Evolutionary conservation across 1,140 invertebrate species (phyloP), one percentile per base, ranked within the genome.

Genomic region (Leptoteleia sp.): DNA sequence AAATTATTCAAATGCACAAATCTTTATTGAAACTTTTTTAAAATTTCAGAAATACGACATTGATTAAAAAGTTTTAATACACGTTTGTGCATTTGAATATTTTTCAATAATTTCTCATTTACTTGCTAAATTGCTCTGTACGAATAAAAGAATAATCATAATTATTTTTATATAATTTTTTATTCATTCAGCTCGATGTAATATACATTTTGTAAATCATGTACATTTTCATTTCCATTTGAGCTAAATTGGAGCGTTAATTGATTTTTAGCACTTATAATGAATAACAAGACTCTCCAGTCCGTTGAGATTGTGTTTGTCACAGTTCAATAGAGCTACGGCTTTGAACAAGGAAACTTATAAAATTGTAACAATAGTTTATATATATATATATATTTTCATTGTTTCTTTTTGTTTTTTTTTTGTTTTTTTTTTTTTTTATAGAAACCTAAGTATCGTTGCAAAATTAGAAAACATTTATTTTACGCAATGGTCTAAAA

Each of bases 171-270:
- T 6, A 17, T 6, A 37, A 25, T 25, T 61, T 47, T 61, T 61
- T 61, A 61, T 61, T 61, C 47, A 61, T 25, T 47, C 19, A 27
- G 3, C 42, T 42, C 35, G 25, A 57, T 57, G 19, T 13, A 12
- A 61, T 61, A 37, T 37, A 61, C 57, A 61, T 3, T 27, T 4
- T 13, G 42, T 27, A 61, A 61, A 61, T 25, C 29, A 61, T 47
- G 12, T 35, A 48, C 29, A 15, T 33, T 45, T 5, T 38, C 7
- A 3, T 25, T 47, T 67, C 29, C 3, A 27, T 67, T 55, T 25
- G 62, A 54, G 50, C 40, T 67, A 45, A 67, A 67, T 47, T 35
- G 35, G 62, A 55, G 40, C 38, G 55, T 25, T 55, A 45, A 52
- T 65, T 13, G 29, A 59, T 37, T 61, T 64, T 40, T n/a, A n/a